phyloP scores from a whole-genome alignment of 2,797 vertebrate genomes.

The Glyptemys insculpta region DNA sequence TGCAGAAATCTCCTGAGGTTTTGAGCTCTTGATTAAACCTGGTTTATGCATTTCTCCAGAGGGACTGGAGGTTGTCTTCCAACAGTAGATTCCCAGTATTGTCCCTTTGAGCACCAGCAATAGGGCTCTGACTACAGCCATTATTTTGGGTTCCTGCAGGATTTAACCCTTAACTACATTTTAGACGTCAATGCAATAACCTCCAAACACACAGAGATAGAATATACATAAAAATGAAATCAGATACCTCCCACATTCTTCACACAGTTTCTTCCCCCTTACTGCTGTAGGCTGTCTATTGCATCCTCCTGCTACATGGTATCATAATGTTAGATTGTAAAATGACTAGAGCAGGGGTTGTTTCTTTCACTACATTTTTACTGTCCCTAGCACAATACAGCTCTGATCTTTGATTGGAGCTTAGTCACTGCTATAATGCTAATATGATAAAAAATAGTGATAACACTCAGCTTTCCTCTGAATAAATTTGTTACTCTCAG shows the following conservation, averaged over 20 bases:
- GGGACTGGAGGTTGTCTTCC: neutral
- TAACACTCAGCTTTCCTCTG: too few relatives aligned
- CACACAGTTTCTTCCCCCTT: neutral
- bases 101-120: neutral
- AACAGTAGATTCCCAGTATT: neutral
- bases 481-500: too few relatives aligned
- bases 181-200: neutral
- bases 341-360: too few relatives aligned
- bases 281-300: too few relatives aligned
- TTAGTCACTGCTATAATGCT: too few relatives aligned
- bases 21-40: neutral
- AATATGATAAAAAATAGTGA: too few relatives aligned
- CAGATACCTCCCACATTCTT: neutral
- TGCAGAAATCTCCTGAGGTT: neutral
- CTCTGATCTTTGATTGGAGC: too few relatives aligned
- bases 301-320: too few relatives aligned
- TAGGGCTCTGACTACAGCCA: neutral
- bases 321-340: too few relatives aligned
- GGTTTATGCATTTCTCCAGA: conserved; percentile 35
- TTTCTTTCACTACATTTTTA: too few relatives aligned
- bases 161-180: neutral
- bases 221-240: neutral
- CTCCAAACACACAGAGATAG: neutral
- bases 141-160: neutral
- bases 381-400: too few relatives aligned